Evolutionary conservation across 2,113 vertebrate species (phyloP).

Genomic region (Mormyrus lacerda): DNA sequence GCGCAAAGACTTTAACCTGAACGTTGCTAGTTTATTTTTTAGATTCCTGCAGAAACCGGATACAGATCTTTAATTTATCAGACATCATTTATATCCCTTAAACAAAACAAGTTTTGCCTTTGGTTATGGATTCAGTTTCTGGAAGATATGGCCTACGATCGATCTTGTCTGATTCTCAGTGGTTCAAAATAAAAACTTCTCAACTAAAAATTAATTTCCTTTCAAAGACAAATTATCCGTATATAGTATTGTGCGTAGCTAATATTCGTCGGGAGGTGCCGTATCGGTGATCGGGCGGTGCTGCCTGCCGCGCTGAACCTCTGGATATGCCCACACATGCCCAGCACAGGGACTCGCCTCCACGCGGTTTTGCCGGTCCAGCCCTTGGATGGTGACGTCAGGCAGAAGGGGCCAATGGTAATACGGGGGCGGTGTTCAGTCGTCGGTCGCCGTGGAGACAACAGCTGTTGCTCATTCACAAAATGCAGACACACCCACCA

Average conservation of each 20-base stretch:
- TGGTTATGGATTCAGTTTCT: not conserved
- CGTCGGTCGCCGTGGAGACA: not conserved
- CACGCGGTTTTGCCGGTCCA: constrained; percentile 33
- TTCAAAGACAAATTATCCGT: not conserved
- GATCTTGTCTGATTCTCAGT: not conserved
- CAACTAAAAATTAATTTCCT: not conserved
- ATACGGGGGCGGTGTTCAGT: constrained; percentile 10
- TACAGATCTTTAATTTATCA: not conserved
- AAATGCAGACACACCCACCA: constrained; percentile 4
- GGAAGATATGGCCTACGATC: not conserved
- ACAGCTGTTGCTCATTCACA: constrained; percentile 26
- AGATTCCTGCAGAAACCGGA: not conserved
- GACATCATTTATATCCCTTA: not conserved
- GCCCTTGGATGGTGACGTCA: constrained; percentile 50
- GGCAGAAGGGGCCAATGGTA: constrained; percentile 28
- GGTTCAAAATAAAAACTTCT: not conserved
- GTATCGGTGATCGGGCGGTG: constrained; percentile 24
- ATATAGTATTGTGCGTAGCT: not conserved
- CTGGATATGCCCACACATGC: constrained; percentile 76
- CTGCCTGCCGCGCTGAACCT: constrained; percentile 19
- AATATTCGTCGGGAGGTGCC: not conserved
- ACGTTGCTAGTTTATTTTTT: not conserved
- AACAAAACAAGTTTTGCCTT: not conserved
- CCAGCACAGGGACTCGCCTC: constrained; percentile 51
- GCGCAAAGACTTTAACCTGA: too few species aligned